These are phyloP conservation scores for Thereuonema tuberculata DNA, from an alignment of 1,140 invertebrate species.

Conservation along the genomic window DNA sequence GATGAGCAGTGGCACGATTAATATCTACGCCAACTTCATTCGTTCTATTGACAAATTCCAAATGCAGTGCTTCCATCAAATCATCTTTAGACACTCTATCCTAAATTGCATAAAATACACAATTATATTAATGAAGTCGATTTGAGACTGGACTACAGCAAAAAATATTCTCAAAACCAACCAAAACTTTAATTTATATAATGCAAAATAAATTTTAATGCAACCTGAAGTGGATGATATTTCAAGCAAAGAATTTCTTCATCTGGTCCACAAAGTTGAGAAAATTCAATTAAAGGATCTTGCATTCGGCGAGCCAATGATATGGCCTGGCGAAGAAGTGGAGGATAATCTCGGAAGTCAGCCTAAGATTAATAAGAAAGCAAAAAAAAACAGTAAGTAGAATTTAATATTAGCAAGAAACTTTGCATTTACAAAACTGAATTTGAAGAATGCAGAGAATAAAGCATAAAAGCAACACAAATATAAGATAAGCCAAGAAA, in stretches of 20 bases:
- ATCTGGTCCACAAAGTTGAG: constrained; percentile 84
- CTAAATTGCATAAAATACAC: too few species aligned
- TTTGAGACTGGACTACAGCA: too few species aligned
- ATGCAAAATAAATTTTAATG: too few species aligned
- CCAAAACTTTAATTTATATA: background rate
- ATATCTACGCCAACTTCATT: constrained; percentile 99
- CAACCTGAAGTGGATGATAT: constrained; percentile 70
- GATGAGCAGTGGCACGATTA: constrained; percentile 76
- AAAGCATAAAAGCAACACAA: too few species aligned
- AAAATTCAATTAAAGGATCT: constrained; percentile 92
- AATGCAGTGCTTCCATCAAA: constrained; percentile 62
- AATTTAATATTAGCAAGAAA: background rate
- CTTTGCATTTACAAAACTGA: too few species aligned
- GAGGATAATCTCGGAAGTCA: constrained; percentile 86
- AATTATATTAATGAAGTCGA: too few species aligned
- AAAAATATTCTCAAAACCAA: too few species aligned
- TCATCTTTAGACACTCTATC: constrained; percentile 75
- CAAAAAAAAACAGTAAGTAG: background rate
- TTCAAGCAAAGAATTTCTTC: constrained; percentile 90
- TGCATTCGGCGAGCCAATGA: constrained; percentile 82
- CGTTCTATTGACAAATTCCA: constrained; percentile 83
- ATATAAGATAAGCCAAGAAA: too few species aligned
- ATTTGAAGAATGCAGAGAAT: background rate
- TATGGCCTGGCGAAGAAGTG: constrained; percentile 72
- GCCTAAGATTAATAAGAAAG: constrained; percentile 31